A percentile compares a stretch with the other conserved stretches of the same genome.
phyloP scores from a whole-genome alignment of 2,797 vertebrate genomes.

The Hydrolagus colliei region DNA sequence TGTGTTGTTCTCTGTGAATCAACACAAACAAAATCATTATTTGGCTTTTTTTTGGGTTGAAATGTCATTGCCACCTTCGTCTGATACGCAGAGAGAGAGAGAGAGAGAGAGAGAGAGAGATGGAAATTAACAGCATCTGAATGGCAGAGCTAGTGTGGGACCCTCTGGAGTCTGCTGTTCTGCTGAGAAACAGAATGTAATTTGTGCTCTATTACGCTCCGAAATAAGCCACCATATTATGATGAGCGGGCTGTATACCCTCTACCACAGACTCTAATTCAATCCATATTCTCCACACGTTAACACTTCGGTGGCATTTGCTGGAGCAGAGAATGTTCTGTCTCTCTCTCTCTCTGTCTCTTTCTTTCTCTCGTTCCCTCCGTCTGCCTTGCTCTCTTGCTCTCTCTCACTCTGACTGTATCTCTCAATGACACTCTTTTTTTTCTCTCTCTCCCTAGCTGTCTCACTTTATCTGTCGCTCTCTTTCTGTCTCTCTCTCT shows the following conservation, averaged over 20 bases:
- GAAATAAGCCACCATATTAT: too few relatives aligned
- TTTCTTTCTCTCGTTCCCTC: background rate
- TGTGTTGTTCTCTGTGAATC: too few relatives aligned
- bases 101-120: too few relatives aligned
- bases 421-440: background rate
- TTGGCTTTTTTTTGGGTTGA: too few relatives aligned
- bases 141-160: too few relatives aligned
- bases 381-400: background rate
- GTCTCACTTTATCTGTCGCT: background rate
- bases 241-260: background rate
- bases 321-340: slow-evolving; percentile 26
- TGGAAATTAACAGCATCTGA: too few relatives aligned
- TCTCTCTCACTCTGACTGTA: background rate
- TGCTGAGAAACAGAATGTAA: too few relatives aligned
- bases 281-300: background rate
- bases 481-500: background rate
- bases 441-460: background rate
- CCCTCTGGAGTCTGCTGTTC: too few relatives aligned
- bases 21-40: too few relatives aligned
- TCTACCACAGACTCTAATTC: background rate
- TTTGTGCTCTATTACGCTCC: too few relatives aligned
- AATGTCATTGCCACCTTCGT: too few relatives aligned
- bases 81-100: too few relatives aligned
- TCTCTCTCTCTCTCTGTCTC: background rate
- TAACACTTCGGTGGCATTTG: slow-evolving; percentile 39